phyloP scores from a whole-genome alignment of 2,113 vertebrate genomes.

The Eonycteris spelaea region DNA sequence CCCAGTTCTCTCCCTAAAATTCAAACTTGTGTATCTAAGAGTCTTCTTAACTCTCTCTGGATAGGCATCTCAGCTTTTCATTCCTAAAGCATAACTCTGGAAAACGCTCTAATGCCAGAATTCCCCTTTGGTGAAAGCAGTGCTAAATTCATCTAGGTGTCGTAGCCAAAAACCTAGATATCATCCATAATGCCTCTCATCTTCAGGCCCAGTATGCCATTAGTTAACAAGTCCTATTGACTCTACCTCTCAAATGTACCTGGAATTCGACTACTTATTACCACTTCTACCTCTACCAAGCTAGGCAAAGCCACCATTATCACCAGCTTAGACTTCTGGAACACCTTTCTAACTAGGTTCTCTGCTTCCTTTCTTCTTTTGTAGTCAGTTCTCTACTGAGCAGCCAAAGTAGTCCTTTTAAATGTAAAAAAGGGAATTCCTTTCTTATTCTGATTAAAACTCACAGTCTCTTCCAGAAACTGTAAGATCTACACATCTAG shows the following conservation, averaged over 20 bases:
- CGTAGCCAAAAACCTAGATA: not conserved
- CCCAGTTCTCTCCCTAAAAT: not conserved
- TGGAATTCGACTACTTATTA: not conserved
- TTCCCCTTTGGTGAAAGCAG: not conserved
- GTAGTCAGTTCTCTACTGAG: not conserved
- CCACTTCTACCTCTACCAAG: not conserved
- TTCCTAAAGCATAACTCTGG: not conserved
- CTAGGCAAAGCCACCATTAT: not conserved
- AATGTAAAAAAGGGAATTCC: not conserved
- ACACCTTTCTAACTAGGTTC: not conserved
- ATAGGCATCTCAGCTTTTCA: not conserved
- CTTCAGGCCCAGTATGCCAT: not conserved
- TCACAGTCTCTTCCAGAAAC: not conserved
- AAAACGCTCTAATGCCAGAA: not conserved
- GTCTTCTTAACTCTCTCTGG: not conserved
- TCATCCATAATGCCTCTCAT: not conserved
- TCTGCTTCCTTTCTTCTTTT: not conserved
- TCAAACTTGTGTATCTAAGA: not conserved
- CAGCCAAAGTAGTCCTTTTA: not conserved
- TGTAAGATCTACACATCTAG: not conserved
- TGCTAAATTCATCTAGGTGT: not conserved
- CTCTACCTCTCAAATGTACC: not conserved
- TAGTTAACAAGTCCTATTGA: not conserved
- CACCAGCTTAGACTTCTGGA: not conserved
- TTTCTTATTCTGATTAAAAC: conserved; percentile 5